Percentiles rank a stretch among this genome's conserved stretches.
Evolutionary conservation across 1,140 invertebrate genomes (phyloP).

Genomic region (Littorina saxatilis): DNA sequence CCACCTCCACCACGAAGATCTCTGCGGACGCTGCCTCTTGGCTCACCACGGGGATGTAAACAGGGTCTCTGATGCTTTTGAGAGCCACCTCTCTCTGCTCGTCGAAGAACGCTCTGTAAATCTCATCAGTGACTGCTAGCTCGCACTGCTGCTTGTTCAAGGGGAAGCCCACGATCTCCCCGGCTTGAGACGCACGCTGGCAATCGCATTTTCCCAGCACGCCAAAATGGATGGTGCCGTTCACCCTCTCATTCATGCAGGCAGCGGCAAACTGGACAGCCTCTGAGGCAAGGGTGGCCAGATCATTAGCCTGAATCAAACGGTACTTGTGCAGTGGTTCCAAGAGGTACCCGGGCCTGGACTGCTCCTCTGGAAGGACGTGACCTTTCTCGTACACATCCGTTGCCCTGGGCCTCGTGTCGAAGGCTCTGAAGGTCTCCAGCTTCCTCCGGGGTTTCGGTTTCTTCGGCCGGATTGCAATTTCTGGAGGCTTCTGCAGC

Average conservation of each 20-base stretch:
- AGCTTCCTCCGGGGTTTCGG: background rate
- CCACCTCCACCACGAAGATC: constrained; percentile 46
- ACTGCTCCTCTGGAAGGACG: constrained; percentile 35
- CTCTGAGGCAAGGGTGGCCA: constrained; percentile 21
- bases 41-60: constrained; percentile 43
- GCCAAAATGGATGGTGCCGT: constrained; percentile 54
- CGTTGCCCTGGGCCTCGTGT: background rate
- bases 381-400: constrained; percentile 32
- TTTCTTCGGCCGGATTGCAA: background rate
- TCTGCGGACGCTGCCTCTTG: background rate
- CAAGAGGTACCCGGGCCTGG: constrained; percentile 19
- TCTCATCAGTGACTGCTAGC: constrained; percentile 24
- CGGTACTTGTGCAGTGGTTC: constrained; percentile 26
- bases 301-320: background rate
- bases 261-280: constrained; percentile 47
- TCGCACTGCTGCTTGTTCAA: constrained; percentile 30
- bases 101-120: constrained; percentile 34
- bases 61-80: constrained; percentile 40
- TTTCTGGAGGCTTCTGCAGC: background rate
- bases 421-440: constrained; percentile 19
- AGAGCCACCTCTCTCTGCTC: constrained; percentile 30
- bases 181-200: background rate
- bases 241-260: constrained; percentile 49
- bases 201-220: constrained; percentile 22
- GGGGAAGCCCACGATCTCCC: constrained; percentile 40